A percentile compares a stretch with the other conserved stretches of the same genome.
phyloP scores from a whole-genome alignment of 2,113 vertebrate genomes.

The Hyla sarda region DNA sequence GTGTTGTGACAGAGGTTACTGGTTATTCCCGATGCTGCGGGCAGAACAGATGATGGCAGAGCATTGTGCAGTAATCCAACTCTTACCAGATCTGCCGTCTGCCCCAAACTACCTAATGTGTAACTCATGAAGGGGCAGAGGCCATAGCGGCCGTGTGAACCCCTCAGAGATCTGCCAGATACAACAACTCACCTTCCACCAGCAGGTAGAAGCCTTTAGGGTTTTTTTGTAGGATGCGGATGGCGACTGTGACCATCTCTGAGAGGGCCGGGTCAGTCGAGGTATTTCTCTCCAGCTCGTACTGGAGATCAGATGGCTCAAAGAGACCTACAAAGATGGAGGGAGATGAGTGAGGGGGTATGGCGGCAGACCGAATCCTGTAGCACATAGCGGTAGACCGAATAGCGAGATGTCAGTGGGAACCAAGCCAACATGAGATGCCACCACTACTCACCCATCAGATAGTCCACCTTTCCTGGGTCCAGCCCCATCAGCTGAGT shows the following conservation, averaged over 20 bases:
- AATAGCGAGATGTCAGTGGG: no score
- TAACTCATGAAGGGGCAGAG: no score
- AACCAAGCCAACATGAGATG: background rate
- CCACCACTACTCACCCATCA: conserved; percentile 73
- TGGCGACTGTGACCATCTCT: conserved; percentile 79
- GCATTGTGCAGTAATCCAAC: no score
- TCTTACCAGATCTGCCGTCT: no score
- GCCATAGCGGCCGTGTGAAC: no score
- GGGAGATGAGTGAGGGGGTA: background rate
- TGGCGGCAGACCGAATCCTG: background rate
- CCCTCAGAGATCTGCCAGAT: no score
- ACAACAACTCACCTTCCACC: conserved; percentile 74
- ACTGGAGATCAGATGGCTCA: conserved; percentile 75
- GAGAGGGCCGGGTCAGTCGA: conserved; percentile 77
- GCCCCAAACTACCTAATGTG: no score
- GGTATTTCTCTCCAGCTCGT: conserved; percentile 74
- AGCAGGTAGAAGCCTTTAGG: conserved; percentile 78
- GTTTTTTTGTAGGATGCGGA: conserved; percentile 77
- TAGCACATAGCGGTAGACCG: no score
- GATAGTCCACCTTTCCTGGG: conserved; percentile 71
- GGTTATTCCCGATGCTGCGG: background rate
- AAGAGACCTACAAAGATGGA: conserved; percentile 72
- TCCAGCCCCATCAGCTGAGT: conserved; percentile 73
- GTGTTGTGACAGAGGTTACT: background rate
- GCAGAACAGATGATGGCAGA: background rate